Percentiles rank a stretch among this genome's conserved stretches.
Evolutionary conservation across 1,140 invertebrate genomes (phyloP).

Genomic region (Bombus superbus): DNA sequence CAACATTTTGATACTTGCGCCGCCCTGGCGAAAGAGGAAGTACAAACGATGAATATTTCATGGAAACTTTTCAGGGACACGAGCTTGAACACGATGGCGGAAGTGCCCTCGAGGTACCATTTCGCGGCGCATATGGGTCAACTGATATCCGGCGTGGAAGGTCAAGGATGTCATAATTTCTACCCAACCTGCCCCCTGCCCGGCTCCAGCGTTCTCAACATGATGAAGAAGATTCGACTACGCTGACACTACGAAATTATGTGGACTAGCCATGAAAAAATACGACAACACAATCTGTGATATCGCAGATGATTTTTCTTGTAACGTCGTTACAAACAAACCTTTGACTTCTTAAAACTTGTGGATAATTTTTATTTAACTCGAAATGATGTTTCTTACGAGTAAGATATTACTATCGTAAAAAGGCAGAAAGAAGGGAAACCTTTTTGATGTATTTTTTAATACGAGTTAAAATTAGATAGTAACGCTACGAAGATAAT

Average conservation of each 20-base stretch:
- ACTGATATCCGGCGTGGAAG: slow-evolving; percentile 87
- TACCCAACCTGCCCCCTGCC: slow-evolving; percentile 88
- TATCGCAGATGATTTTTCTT: slow-evolving; percentile 46
- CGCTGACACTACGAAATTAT: slow-evolving; percentile 69
- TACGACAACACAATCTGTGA: slow-evolving; percentile 64
- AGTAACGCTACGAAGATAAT: background rate
- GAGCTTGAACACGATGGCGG: slow-evolving; percentile 84
- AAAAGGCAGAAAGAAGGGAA: background rate
- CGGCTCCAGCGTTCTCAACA: slow-evolving; percentile 85
- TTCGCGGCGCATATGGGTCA: slow-evolving; percentile 93
- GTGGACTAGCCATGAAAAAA: background rate
- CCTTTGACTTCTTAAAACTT: background rate
- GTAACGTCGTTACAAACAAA: background rate
- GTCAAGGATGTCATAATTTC: slow-evolving; percentile 88
- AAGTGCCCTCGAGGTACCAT: slow-evolving; percentile 89
- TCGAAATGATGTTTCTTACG: background rate
- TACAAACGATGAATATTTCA: slow-evolving; percentile 16
- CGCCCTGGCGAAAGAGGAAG: too few species aligned
- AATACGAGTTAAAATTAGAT: background rate
- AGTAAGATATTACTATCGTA: background rate
- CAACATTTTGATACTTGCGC: background rate
- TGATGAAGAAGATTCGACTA: slow-evolving; percentile 87
- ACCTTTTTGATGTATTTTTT: background rate
- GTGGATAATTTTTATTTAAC: background rate
- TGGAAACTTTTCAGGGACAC: slow-evolving; percentile 83